Base-by-base conservation (phyloP, 2,113 vertebrate genomes). In the Stigmatopora nigra region DNA sequence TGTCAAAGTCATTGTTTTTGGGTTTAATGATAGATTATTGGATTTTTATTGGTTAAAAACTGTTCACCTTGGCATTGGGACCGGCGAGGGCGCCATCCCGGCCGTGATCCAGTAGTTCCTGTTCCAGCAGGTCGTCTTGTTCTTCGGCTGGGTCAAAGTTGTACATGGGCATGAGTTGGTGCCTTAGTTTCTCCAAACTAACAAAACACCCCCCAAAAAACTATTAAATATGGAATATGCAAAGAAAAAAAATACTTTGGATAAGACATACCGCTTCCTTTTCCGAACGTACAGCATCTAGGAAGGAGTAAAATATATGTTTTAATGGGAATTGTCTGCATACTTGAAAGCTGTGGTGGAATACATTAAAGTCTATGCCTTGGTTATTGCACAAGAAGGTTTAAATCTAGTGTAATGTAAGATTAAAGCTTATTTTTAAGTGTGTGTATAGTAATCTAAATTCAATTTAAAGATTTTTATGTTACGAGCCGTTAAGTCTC, bases 101-200 rank as follows among this genome's bases (percentile, higher is more conserved):
- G 45, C 93, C 93, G 0, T 96, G 96, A 52, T 99, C 97, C 84
- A 98, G 87, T 31, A 98, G 89, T 78, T 99, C 97, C 88, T 95
- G 96, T 83, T 98, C 97, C 81, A 99, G 88, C 82, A 99, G 88
- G 74, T 99, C 97, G 5, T 98, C 95, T 81, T 98, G 97, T 14
- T 98, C 96, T 81, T 99, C 97, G 0, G 93, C 93, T 35, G 97
- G 96, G 81, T 99, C 97, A 44, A 98, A 98, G 91, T 92, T 99
- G 85, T 98, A 98, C 96, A 98, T 98, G 66, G 97, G 97, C 97
- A 99, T 98, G 59, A 98, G 93, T 89, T 98, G 97, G 84, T 98
- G 95, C 72, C 94, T 92, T 1, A 98, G 85, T 76, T 98, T 99
- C 88, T 99, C 97, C 89, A 99, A 65, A 85, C 97, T 99, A 62